Conservation (phyloP, 2,888 invertebrate species). For the Vanessa cardui region DNA sequence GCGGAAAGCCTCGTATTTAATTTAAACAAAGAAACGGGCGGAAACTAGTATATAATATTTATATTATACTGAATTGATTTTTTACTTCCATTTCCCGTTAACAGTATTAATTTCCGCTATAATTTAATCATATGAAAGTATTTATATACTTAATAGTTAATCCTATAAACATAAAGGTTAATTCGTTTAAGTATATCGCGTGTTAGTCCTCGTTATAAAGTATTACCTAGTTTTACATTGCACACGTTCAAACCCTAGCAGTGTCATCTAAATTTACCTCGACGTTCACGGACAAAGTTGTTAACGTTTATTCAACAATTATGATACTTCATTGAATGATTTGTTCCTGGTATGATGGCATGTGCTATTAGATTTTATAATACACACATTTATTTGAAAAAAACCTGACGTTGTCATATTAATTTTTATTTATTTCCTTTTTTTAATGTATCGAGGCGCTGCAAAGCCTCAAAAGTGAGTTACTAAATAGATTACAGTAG, state of each 20-base stretch:
- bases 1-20: too few relatives aligned
- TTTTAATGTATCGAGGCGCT: too few relatives aligned
- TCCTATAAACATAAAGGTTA: slow-evolving; percentile 21
- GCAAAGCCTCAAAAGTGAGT: too few relatives aligned
- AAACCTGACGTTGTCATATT: too few relatives aligned
- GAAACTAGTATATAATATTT: too few relatives aligned
- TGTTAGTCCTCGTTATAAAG: slow-evolving; percentile 17
- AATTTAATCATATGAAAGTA: neutral
- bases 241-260: slow-evolving; percentile 26
- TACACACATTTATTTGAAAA: too few relatives aligned
- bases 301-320: slow-evolving; percentile 31
- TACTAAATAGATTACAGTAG: too few relatives aligned
- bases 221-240: slow-evolving; percentile 21
- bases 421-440: too few relatives aligned
- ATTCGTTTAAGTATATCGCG: slow-evolving; percentile 3
- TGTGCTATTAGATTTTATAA: too few relatives aligned
- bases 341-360: slow-evolving; percentile 24
- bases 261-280: slow-evolving; percentile 33
- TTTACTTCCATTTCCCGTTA: slow-evolving; percentile 1
- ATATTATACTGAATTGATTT: neutral
- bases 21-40: too few relatives aligned
- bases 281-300: slow-evolving; percentile 35
- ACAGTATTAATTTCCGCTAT: neutral
- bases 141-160: slow-evolving; percentile 4
- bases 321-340: slow-evolving; percentile 28